These are phyloP conservation scores for Hyposoter didymator DNA, from an alignment of 2,888 invertebrate genomes.

Conservation along the genomic window DNA sequence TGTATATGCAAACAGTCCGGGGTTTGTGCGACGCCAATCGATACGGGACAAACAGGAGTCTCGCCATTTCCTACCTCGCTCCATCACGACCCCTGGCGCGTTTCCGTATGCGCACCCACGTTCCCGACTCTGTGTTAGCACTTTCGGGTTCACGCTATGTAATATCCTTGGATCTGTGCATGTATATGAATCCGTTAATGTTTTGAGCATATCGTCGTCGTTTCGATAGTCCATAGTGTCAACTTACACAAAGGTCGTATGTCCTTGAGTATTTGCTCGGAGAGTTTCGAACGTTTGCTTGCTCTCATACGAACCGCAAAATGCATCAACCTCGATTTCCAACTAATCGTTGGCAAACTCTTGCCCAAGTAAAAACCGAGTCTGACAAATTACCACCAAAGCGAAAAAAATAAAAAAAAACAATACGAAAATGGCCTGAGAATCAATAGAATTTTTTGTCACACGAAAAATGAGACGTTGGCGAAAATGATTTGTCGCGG, in stretches of 20 bases:
- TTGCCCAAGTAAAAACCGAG: not conserved
- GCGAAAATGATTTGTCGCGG: not conserved
- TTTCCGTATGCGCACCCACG: constrained; percentile 55
- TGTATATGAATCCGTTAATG: constrained; percentile 4
- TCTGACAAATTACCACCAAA: not conserved
- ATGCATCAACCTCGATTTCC: not conserved
- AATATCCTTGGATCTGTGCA: not conserved
- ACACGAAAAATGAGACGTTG: not conserved
- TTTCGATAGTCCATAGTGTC: constrained; percentile 22
- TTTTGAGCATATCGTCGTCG: constrained; percentile 36
- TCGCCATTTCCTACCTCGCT: constrained; percentile 38
- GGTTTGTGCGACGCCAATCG: constrained; percentile 56
- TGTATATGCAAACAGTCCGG: constrained; percentile 40
- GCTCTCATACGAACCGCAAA: not conserved
- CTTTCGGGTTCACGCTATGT: constrained; percentile 27
- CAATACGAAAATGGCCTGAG: too few relatives aligned
- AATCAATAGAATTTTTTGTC: not conserved
- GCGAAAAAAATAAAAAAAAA: too few relatives aligned
- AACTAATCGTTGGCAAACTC: not conserved
- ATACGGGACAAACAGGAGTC: constrained; percentile 61
- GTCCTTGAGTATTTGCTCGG: constrained; percentile 20
- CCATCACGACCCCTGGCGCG: constrained; percentile 42
- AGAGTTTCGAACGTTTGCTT: not conserved
- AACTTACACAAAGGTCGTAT: constrained; percentile 4
- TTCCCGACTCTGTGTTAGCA: constrained; percentile 32